Conservation (phyloP, 1,140 invertebrate genomes). For the Platyura marginata region DNA sequence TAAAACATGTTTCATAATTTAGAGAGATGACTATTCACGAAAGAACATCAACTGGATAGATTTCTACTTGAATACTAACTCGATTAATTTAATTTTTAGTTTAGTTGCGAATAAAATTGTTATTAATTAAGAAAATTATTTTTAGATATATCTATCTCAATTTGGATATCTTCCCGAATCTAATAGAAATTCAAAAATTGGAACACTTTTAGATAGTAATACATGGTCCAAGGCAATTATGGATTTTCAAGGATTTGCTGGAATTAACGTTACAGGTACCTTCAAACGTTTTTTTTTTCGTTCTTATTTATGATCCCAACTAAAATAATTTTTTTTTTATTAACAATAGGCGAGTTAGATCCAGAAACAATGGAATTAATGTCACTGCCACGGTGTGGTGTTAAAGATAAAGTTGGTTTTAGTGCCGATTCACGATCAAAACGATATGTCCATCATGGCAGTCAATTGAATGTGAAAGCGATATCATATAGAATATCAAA, state of each 20-base stretch:
- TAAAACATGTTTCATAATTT: too few species aligned
- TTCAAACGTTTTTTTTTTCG: too few species aligned
- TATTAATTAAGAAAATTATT: too few species aligned
- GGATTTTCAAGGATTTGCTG: constrained; percentile 80
- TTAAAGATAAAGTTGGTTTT: constrained; percentile 68
- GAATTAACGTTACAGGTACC: constrained; percentile 65
- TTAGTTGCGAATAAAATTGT: too few species aligned
- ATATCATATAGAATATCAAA: constrained; percentile 80
- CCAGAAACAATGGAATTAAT: constrained; percentile 54
- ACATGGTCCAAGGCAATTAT: constrained; percentile 48
- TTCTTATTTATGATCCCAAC: too few species aligned
- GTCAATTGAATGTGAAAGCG: constrained; percentile 76
- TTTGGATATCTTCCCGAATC: constrained; percentile 67
- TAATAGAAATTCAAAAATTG: constrained; percentile 46
- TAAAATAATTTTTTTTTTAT: too few species aligned
- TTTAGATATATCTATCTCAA: constrained; percentile 70
- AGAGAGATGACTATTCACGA: too few species aligned
- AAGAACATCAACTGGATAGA: neutral
- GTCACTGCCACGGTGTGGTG: constrained; percentile 68
- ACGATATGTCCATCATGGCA: constrained; percentile 77
- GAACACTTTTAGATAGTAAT: constrained; percentile 50
- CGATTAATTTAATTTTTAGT: too few species aligned
- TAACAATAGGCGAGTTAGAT: constrained; percentile 53
- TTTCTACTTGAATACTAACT: too few species aligned
- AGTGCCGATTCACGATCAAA: constrained; percentile 55